These are phyloP conservation scores for Phymorhynchus buccinoides DNA, from an alignment of 1,140 invertebrate species.

Conservation along the genomic window DNA sequence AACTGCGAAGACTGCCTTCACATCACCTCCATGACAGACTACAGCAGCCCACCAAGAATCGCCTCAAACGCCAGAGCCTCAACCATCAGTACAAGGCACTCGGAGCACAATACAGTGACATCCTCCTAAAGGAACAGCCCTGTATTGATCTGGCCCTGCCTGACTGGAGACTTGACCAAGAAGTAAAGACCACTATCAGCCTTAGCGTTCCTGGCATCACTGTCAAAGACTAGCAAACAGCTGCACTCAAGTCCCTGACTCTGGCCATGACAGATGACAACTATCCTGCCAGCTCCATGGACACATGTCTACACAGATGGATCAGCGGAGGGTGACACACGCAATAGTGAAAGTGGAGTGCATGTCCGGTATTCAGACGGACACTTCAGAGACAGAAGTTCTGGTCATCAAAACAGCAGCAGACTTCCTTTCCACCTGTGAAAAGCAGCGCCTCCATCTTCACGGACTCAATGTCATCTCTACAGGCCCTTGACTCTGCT, in stretches of 20 bases:
- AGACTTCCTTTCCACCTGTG: background rate
- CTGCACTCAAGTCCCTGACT: conserved; percentile 21
- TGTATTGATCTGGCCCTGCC: background rate
- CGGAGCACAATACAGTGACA: background rate
- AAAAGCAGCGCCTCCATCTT: conserved; percentile 20
- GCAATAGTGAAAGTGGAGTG: conserved; percentile 8
- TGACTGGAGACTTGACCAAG: conserved; percentile 18
- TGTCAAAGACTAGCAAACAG: conserved; percentile 1
- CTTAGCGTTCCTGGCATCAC: conserved; percentile 22
- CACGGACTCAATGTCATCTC: conserved; percentile 13
- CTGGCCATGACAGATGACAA: conserved; percentile 12
- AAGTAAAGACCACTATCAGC: conserved; percentile 5
- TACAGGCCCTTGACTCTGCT: conserved; percentile 24
- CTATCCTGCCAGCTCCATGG: conserved; percentile 28
- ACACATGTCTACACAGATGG: conserved; percentile 26
- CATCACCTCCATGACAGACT: too few species aligned
- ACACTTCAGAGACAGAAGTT: background rate
- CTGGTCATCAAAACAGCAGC: conserved; percentile 14
- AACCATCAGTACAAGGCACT: too few species aligned
- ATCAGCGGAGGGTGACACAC: conserved; percentile 10
- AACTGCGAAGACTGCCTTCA: too few species aligned
- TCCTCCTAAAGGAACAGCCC: background rate
- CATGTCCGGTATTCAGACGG: background rate
- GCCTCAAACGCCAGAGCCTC: too few species aligned
- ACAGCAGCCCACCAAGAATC: too few species aligned